Evolutionary conservation across 2,888 invertebrate species (phyloP), one percentile per base, ranked within the genome.

Genomic region (Agrilus mali): DNA sequence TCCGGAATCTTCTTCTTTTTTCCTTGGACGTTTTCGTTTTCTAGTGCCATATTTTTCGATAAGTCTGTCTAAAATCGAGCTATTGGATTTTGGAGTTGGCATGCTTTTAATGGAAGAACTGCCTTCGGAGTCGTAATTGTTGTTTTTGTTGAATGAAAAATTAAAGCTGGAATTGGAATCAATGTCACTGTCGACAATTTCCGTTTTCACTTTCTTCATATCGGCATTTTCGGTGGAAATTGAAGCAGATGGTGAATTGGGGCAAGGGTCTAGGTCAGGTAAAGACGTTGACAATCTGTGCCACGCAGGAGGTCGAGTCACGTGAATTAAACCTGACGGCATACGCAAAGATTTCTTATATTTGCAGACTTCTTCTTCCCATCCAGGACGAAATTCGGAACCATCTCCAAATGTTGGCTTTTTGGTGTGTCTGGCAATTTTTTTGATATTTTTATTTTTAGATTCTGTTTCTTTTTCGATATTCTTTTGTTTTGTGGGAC

Each of bases 311-410:
- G 84, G 81, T 51, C 82, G 75, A 31, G 84, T 81, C 43, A 88
- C 82, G 33, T 82, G 84, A 52, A 89, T 89, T 40, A 89, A 70
- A 53, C 82, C 77, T 32, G 82, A 74, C 2, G 89, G 88, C 76
- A 89, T 85, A 53, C 88, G 76, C 14, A 88, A 66, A 1, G 87
- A 84, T 53, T 84, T 75, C 61, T 89, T 89, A 58, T 82, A 89
- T 54, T 78, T 80, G 57, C 83, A 86, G 14, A 88, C 74, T 57
- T 87, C 87, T 59, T 86, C 82, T 65, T 86, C 85, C 86, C 86
- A 86, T 1, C 85, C 84, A 0, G 85, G 84, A 52, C 78, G 74
- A 56, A 84, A 83, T 57, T 80, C 79, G 35, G 79, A 78, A 31
- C 80, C 80, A 60, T 80, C 79, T 4, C 81, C 82, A 58, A 79